Evolutionary conservation across 2,888 invertebrate genomes (phyloP), one percentile per base, ranked within the genome.

Genomic region (Hypomecis atomaria): DNA sequence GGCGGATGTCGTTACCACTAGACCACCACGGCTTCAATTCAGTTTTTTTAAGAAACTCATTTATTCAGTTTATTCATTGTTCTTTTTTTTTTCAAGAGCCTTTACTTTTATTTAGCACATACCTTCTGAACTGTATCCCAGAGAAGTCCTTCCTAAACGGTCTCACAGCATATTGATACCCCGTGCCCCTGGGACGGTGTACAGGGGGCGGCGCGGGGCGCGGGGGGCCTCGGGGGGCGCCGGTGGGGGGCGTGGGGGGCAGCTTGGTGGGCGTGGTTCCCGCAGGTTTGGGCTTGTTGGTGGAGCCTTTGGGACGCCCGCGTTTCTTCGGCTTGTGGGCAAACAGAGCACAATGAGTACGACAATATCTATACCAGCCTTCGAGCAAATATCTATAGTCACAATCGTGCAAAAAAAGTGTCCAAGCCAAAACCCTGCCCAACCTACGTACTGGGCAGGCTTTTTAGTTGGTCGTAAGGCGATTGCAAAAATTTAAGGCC

Each of bases 81-180:
- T n/a, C n/a, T n/a, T 40, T 40, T 40, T 40, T 40, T 40, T 6
- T 7, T 40, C 40, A 40, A 38, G 38, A 38, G 3, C 38, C 1
- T 38, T 1, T 38, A 38, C 1, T 38, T 8, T 8, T 38, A 40
- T 0, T 9, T 5, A 49, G n/a, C 1, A 62, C 75, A 69, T 6
- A 92, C 92, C 92, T 93, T 70, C 90, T 82, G 60, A 93, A 93
- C 82, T 92, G 92, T 78, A 93, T 92, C 43, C 92, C 92, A 0
- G 91, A 91, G 86, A 93, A 93, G 81, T 93, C 93, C 79, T 92
- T 92, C 75, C 92, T 76, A 75, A 91, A 92, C 0, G 92, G 92
- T 9, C 93, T 67, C 54, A 92, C 83, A 0, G 89, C 89, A 76
- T 90, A 92, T 81, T 90, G 91, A 81, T 90, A 92, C 38, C 86